Evolutionary conservation across 2,797 vertebrate genomes (phyloP).

Genomic region (Thripadectes ignobilis): DNA sequence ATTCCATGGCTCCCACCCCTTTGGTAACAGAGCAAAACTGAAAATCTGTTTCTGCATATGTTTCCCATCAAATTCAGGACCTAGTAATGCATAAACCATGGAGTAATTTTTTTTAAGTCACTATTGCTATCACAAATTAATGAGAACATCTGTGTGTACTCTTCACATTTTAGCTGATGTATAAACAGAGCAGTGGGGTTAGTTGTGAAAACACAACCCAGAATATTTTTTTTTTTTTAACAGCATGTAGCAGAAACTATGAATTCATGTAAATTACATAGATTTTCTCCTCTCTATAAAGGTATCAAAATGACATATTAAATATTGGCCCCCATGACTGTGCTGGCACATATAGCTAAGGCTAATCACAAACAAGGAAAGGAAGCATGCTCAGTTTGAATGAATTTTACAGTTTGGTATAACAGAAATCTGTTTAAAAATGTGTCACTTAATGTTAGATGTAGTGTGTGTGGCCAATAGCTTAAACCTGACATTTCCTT

Average conservation of each 20-base stretch:
- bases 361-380: neutral
- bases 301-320: neutral
- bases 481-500: neutral
- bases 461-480: neutral
- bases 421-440: slow-evolving; percentile 17
- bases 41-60: slow-evolving; percentile 72
- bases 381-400: neutral
- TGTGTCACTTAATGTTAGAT: neutral
- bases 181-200: slow-evolving; percentile 70
- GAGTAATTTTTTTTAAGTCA: slow-evolving; percentile 50
- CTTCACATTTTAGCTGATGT: slow-evolving; percentile 47
- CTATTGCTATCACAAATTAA: slow-evolving; percentile 71
- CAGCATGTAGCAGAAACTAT: neutral
- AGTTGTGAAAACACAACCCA: slow-evolving; percentile 40
- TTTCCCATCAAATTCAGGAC: slow-evolving; percentile 50
- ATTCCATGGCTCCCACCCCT: neutral
- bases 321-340: neutral
- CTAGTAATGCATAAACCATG: slow-evolving; percentile 41
- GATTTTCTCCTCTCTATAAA: neutral
- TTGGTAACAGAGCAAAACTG: slow-evolving; percentile 31
- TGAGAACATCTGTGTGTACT: slow-evolving; percentile 70
- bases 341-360: neutral
- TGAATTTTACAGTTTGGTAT: neutral
- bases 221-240: neutral
- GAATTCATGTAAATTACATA: neutral